Percentiles rank a stretch among this genome's conserved stretches.
Conservation (phyloP, 2,797 vertebrate genomes). For the Esox masquinongy region DNA sequence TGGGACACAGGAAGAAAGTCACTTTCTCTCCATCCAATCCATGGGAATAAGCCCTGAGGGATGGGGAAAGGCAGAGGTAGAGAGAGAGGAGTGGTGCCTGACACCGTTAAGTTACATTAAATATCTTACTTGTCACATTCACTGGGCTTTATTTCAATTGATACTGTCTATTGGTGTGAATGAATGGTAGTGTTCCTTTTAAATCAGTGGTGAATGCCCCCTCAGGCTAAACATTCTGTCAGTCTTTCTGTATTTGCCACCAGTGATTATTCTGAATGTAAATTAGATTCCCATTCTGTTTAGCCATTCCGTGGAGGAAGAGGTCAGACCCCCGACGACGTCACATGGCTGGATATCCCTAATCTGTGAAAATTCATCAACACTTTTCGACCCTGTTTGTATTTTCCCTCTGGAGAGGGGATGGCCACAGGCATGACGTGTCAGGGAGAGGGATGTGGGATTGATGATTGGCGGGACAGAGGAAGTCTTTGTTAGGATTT, state of each 20-base stretch:
- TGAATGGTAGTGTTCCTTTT: too few relatives aligned
- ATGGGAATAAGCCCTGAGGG: constrained; percentile 34
- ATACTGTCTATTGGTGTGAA: too few relatives aligned
- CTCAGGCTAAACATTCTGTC: constrained; percentile 30
- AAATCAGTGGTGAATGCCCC: too few relatives aligned
- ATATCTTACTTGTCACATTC: neutral
- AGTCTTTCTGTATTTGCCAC: constrained; percentile 21
- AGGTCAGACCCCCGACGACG: constrained; percentile 21
- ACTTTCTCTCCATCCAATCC: constrained; percentile 3
- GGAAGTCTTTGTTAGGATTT: constrained; percentile 69
- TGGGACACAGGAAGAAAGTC: neutral
- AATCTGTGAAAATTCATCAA: constrained; percentile 56
- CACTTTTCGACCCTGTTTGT: constrained; percentile 59
- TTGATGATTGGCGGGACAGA: constrained; percentile 65
- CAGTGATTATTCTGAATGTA: constrained; percentile 41
- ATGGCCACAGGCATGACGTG: constrained; percentile 37
- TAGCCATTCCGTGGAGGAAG: neutral
- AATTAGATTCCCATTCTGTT: constrained; percentile 32
- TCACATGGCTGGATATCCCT: constrained; percentile 40
- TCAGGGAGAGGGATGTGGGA: constrained; percentile 60
- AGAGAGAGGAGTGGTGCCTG: constrained; percentile 3
- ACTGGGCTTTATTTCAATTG: neutral
- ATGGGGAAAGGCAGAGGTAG: constrained; percentile 25
- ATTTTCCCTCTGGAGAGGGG: constrained; percentile 62
- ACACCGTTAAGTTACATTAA: neutral